Conservation (phyloP, 2,888 invertebrate species). For the Calameuta idolon region DNA sequence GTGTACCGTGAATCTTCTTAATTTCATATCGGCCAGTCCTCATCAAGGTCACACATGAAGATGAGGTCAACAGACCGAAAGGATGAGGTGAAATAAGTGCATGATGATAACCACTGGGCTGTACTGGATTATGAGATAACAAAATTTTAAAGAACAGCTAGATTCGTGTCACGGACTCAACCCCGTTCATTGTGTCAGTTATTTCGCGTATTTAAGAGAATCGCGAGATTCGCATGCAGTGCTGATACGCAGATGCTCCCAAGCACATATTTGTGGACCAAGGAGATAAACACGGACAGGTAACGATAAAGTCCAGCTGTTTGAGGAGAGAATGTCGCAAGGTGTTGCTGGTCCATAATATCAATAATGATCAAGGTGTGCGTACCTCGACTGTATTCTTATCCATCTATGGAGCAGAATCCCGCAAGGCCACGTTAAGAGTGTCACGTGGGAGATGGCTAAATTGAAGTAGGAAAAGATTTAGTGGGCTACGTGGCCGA, state of each 20-base stretch:
- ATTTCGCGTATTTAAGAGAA: neutral
- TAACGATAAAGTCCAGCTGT: neutral
- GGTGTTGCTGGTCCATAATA: constrained; percentile 15
- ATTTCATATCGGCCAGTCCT: neutral
- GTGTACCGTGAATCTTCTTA: neutral
- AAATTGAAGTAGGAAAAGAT: constrained; percentile 33
- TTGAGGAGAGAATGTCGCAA: constrained; percentile 25
- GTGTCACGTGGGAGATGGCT: constrained; percentile 34
- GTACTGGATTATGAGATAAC: neutral
- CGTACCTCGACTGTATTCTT: constrained; percentile 25
- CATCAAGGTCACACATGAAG: neutral
- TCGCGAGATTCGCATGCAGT: neutral
- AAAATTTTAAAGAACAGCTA: neutral
- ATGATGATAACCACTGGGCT: neutral
- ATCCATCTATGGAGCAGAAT: constrained; percentile 31
- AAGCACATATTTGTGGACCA: neutral
- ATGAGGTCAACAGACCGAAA: neutral
- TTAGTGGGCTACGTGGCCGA: too few species aligned
- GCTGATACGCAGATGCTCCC: neutral
- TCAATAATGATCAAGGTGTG: constrained; percentile 19
- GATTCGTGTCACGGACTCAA: constrained; percentile 34
- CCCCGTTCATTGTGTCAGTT: constrained; percentile 18
- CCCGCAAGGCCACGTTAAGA: constrained; percentile 27
- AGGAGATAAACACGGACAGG: neutral
- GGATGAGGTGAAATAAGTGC: constrained; percentile 5